These are phyloP conservation scores for Pentalonia nigronervosa DNA, from an alignment of 1,140 invertebrate species.

Conservation along the genomic window DNA sequence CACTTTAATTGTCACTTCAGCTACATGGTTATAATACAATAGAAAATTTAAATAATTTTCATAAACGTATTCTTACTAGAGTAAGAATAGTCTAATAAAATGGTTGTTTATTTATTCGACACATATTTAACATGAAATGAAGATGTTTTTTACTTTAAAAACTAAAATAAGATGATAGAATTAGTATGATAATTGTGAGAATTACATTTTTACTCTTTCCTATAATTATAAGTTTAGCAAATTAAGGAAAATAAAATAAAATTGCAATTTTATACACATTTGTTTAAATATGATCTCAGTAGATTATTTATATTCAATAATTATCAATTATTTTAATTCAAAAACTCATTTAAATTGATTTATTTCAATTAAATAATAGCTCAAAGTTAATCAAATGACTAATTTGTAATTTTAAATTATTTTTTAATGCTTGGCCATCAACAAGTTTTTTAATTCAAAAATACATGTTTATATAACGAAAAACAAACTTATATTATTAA, in stretches of 20 bases:
- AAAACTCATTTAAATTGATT: too few relatives aligned
- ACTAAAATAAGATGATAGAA: too few relatives aligned
- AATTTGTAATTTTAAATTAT: neutral
- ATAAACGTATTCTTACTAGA: neutral
- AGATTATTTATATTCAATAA: too few relatives aligned
- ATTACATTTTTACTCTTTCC: too few relatives aligned
- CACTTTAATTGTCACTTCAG: constrained; percentile 53
- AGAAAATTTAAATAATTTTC: neutral
- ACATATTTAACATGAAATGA: neutral
- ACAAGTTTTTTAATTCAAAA: neutral
- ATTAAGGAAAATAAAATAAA: neutral
- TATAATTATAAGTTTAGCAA: too few relatives aligned
- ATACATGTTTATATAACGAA: neutral
- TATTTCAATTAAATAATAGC: too few relatives aligned
- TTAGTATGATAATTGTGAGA: too few relatives aligned
- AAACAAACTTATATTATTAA: neutral
- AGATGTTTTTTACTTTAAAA: too few relatives aligned
- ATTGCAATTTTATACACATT: too few relatives aligned
- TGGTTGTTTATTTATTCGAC: neutral
- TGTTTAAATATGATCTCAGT: too few relatives aligned
- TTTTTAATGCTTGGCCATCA: neutral
- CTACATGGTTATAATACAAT: constrained; percentile 26
- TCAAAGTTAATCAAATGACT: too few relatives aligned
- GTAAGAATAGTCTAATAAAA: neutral
- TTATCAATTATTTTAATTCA: too few relatives aligned